phyloP scores from a whole-genome alignment of 2,113 vertebrate species.

The Corythoichthys haematopterus region DNA sequence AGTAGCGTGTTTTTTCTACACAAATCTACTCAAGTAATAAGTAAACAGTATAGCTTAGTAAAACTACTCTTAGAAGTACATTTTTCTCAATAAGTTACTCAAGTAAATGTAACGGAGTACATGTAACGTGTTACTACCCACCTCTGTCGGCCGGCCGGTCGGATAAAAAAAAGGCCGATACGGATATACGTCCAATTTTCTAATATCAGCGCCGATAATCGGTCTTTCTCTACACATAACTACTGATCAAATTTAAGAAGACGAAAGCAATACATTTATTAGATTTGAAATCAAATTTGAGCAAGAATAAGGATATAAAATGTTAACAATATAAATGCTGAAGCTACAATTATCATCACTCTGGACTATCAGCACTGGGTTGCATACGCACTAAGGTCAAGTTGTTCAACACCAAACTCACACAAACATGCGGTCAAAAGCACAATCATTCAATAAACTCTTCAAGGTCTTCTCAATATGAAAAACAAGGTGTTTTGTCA shows the following conservation, averaged over 20 bases:
- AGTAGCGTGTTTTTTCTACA: too few species aligned
- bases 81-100: too few species aligned
- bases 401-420: neutral
- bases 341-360: neutral
- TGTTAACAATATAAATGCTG: conserved; percentile 8
- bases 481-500: neutral
- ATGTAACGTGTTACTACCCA: too few species aligned
- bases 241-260: neutral
- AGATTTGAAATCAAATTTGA: neutral
- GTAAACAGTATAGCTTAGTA: too few species aligned
- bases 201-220: too few species aligned
- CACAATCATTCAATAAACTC: neutral
- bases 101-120: too few species aligned
- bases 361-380: neutral
- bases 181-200: too few species aligned
- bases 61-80: too few species aligned
- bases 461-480: neutral
- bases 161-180: too few species aligned
- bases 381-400: neutral
- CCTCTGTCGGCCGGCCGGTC: too few species aligned
- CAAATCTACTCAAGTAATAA: too few species aligned
- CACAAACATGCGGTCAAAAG: neutral
- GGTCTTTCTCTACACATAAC: too few species aligned
- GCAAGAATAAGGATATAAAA: neutral
- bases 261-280: neutral